Evolutionary conservation across 2,113 vertebrate species (phyloP).

Genomic region (Laticauda colubrina): DNA sequence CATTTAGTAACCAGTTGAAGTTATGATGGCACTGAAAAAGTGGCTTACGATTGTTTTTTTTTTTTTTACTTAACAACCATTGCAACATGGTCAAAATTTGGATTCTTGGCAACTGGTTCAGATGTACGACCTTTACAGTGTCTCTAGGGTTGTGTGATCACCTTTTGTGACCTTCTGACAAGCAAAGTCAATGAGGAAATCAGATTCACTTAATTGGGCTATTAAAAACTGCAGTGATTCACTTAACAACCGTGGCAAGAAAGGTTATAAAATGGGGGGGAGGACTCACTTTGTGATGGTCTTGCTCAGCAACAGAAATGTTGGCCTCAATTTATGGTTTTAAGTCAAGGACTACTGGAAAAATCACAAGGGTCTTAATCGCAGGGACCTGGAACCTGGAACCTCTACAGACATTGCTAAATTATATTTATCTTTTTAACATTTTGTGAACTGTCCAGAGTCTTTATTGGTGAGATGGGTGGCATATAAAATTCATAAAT

Average conservation of each 20-base stretch:
- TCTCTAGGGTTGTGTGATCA: background rate
- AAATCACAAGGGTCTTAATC: background rate
- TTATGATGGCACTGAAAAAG: background rate
- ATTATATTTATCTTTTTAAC: background rate
- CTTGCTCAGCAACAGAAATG: no score
- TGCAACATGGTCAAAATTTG: background rate
- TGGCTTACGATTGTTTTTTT: no score
- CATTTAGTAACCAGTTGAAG: background rate
- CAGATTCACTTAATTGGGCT: background rate
- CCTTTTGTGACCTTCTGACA: background rate
- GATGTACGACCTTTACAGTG: background rate
- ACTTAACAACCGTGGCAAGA: no score
- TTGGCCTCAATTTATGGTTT: no score
- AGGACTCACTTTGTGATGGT: no score
- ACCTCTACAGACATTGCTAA: background rate
- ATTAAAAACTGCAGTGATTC: background rate
- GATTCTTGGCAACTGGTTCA: background rate
- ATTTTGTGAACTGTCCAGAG: background rate
- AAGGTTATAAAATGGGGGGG: no score
- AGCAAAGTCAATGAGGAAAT: background rate
- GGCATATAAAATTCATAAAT: background rate
- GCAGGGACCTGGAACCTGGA: background rate
- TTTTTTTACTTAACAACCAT: background rate
- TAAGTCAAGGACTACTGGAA: no score
- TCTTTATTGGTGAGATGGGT: background rate